Conservation (phyloP, 2,888 invertebrate genomes). For the Stenoptilia bipunctidactyla region DNA sequence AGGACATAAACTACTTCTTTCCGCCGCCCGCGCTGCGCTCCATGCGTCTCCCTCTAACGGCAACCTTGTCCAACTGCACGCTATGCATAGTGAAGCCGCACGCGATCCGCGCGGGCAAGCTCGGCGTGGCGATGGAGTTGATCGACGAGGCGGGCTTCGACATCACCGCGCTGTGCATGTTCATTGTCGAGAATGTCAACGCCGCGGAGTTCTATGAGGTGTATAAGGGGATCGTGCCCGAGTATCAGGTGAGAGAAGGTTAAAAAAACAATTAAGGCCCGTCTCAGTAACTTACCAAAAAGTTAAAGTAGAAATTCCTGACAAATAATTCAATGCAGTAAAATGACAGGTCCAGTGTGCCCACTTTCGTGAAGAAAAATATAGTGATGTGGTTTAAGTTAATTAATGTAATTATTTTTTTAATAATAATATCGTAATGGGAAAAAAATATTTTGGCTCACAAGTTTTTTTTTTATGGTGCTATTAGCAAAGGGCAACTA, state of each 20-base stretch:
- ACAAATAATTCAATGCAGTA: no score
- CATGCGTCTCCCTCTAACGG: constrained; percentile 58
- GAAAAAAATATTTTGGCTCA: no score
- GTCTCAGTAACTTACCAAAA: no score
- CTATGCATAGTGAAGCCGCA: constrained; percentile 93
- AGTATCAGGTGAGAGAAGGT: constrained; percentile 77
- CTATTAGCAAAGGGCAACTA: no score
- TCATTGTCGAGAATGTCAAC: constrained; percentile 82
- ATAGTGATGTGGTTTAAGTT: no score
- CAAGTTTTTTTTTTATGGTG: no score
- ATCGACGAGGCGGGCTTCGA: constrained; percentile 84
- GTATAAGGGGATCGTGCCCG: constrained; percentile 89
- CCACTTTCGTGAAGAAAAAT: no score
- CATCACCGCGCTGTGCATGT: constrained; percentile 85
- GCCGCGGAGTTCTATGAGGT: constrained; percentile 94
- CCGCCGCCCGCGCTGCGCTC: constrained; percentile 44
- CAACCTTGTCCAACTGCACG: constrained; percentile 76
- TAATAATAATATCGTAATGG: no score
- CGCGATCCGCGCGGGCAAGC: constrained; percentile 80
- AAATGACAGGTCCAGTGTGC: no score
- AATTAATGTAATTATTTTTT: no score
- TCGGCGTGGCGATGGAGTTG: constrained; percentile 76
- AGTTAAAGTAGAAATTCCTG: no score
- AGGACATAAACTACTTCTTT: constrained; percentile 77
- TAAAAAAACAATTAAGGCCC: no score